Base-by-base conservation (phyloP, 2,888 invertebrate genomes). In the Osmoderma eremita region DNA sequence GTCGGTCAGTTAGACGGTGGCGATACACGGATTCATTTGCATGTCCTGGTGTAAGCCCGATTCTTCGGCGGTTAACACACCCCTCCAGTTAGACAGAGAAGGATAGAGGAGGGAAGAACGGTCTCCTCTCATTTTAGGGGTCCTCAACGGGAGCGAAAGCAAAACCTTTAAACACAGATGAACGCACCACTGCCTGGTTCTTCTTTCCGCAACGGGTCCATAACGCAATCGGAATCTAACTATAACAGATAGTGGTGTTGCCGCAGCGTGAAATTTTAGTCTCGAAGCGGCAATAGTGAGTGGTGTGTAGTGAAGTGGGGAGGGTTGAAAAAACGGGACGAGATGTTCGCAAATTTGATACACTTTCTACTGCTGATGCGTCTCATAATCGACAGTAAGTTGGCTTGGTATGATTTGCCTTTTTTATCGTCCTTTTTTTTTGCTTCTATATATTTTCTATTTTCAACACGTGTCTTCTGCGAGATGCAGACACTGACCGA, bases 401-500 rank as follows among this genome's bases (percentile, higher is more conserved):
- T n/a, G n/a, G n/a, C n/a, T 17, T 15, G 17, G n/a, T 42, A 42
- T 15, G 4, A 42, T 6, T 41, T 13, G 22, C 24, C 10, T 51
- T 51, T 56, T 56, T 56, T 42, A 18, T 45, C 22, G 18, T 18
- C 17, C 17, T 24, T 13, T 61, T 36, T 45, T 45, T 45, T 3
- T 39, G 17, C 13, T 30, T 56, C 20, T 22, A 20, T 20, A 13
- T 20, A 41, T 45, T 45, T 48, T 45, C 45, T 61, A 61, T 61
- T 48, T 41, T 30, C 36, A 61, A 41, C 58, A 61, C 58, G 58
- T 61, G 58, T 30, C 45, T 56, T 41, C 22, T 42, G 41, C 30
- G 30, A 61, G 45, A 61, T 61, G 58, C 58, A 61, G 58, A 61
- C 58, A 61, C 58, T 58, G 58, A 58, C 58, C 58, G 58, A 61